These are phyloP conservation scores for Psix sp. DNA, from an alignment of 1,140 invertebrate species.

Conservation along the genomic window DNA sequence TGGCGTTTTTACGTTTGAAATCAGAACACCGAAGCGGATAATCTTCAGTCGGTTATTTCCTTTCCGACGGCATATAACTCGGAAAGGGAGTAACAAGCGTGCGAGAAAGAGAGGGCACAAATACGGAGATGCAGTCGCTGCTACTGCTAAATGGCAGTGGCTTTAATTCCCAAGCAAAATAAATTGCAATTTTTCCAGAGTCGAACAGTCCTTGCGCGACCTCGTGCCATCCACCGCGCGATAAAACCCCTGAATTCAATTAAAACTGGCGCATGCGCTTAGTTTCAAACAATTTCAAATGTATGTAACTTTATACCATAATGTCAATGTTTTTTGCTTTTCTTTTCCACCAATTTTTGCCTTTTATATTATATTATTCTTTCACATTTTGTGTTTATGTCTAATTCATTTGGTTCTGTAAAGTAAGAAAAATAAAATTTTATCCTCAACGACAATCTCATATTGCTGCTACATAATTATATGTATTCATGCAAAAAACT, in stretches of 20 bases:
- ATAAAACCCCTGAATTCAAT: slow-evolving; percentile 61
- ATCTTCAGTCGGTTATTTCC: slow-evolving; percentile 60
- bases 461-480: too few species aligned
- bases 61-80: slow-evolving; percentile 58
- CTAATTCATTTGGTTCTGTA: too few species aligned
- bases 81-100: slow-evolving; percentile 33
- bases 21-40: slow-evolving; percentile 56
- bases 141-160: slow-evolving; percentile 55
- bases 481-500: too few species aligned
- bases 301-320: not conserved
- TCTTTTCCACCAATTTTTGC: too few species aligned
- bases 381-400: too few species aligned
- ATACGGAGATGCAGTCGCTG: slow-evolving; percentile 35
- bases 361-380: too few species aligned
- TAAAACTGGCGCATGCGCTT: slow-evolving; percentile 52
- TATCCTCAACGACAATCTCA: too few species aligned
- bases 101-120: slow-evolving; percentile 29
- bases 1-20: slow-evolving; percentile 20
- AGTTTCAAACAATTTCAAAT: not conserved
- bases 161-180: slow-evolving; percentile 61
- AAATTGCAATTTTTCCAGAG: slow-evolving; percentile 58
- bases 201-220: slow-evolving; percentile 40
- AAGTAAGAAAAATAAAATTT: too few species aligned
- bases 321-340: not conserved
- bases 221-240: slow-evolving; percentile 49